Evolutionary conservation across 2,888 invertebrate genomes (phyloP).

Genomic region (Willowsia nigromaculata): DNA sequence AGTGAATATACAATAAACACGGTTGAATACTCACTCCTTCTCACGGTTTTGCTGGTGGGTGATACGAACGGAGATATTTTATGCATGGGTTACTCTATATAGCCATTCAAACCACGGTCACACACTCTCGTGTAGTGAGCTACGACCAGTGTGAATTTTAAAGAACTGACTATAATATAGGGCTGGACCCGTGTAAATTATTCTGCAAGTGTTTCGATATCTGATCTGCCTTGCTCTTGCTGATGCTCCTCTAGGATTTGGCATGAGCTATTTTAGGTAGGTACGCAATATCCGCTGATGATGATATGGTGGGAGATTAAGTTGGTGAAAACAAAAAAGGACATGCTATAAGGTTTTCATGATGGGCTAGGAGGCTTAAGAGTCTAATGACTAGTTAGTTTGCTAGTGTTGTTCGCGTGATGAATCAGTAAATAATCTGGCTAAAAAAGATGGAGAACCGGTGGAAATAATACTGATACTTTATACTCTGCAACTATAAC

Average conservation of each 20-base stretch:
- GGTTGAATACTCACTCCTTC: not conserved
- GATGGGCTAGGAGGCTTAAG: not conserved
- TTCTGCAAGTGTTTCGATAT: not conserved
- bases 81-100: not conserved
- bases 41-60: not conserved
- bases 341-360: not conserved
- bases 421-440: not conserved
- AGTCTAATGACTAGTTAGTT: not conserved
- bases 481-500: not conserved
- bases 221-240: not conserved
- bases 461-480: too few species aligned
- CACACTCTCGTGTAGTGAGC: not conserved
- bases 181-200: not conserved
- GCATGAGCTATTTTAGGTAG: not conserved
- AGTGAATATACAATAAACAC: not conserved
- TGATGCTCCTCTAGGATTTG: not conserved
- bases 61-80: not conserved
- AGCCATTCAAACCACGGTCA: not conserved
- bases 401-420: not conserved
- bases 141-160: not conserved
- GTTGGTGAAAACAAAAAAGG: not conserved
- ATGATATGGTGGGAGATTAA: not conserved
- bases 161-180: not conserved
- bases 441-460: not conserved
- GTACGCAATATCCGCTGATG: not conserved